phyloP scores from a whole-genome alignment of 2,113 vertebrate species.

The Brienomyrus brachyistius region DNA sequence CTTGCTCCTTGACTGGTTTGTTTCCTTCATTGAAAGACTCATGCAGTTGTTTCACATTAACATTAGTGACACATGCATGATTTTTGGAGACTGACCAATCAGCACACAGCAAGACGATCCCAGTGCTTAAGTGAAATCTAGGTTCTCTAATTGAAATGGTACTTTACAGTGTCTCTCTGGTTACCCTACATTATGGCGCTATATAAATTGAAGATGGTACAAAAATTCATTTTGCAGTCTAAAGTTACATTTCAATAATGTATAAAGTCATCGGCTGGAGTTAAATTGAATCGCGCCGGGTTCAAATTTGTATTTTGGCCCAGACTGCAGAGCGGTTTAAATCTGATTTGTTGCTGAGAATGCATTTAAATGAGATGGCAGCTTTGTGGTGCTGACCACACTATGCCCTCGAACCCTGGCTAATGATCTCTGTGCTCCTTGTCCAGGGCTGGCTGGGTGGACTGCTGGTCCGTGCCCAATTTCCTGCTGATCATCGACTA shows the following conservation, averaged over 20 bases:
- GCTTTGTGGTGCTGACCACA: neutral
- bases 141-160: neutral
- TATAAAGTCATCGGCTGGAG: neutral
- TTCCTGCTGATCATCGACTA: constrained; percentile 91
- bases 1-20: neutral
- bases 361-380: neutral
- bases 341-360: neutral
- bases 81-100: neutral
- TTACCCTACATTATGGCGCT: neutral
- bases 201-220: neutral
- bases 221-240: neutral
- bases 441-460: constrained; percentile 85
- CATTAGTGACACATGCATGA: neutral
- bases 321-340: neutral
- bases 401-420: neutral
- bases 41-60: neutral
- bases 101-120: neutral
- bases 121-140: neutral
- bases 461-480: constrained; percentile 95
- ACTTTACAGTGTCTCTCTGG: neutral
- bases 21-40: neutral
- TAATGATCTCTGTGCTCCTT: neutral
- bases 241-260: neutral
- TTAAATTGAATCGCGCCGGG: neutral
- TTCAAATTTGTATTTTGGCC: neutral